Evolutionary conservation across 2,888 invertebrate genomes (phyloP).

Genomic region (Papilio gigon): DNA sequence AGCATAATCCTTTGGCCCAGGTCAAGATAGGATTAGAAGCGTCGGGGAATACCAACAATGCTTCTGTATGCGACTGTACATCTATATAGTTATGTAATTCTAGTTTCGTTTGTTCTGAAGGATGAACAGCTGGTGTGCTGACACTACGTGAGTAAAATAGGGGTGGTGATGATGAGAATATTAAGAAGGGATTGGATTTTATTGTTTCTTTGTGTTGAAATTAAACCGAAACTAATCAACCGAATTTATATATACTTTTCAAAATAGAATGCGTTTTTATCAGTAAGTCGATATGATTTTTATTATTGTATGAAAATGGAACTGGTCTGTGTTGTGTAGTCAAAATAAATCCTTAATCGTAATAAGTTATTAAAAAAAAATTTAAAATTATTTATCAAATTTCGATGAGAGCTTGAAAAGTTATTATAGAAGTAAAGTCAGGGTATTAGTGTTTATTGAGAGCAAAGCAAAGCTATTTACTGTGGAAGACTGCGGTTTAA

Average conservation of each 20-base stretch:
- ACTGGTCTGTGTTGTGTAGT: too few species aligned
- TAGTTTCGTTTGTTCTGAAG: constrained; percentile 2
- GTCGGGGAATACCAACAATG: constrained; percentile 8
- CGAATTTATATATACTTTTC: not conserved
- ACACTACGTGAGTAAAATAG: too few species aligned
- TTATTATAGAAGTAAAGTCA: not conserved
- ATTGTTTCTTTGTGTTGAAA: too few species aligned
- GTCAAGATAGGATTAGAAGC: constrained; percentile 14
- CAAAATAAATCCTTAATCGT: too few species aligned
- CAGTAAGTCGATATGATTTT: too few species aligned
- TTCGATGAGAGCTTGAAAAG: not conserved
- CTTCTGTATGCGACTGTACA: not conserved
- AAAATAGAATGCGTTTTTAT: too few species aligned
- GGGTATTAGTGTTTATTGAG: constrained; percentile 10
- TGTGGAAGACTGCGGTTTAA: not conserved
- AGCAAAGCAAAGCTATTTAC: constrained; percentile 3
- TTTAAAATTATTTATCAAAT: not conserved
- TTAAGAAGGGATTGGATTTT: too few species aligned
- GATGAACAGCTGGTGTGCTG: too few species aligned
- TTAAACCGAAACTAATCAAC: too few species aligned
- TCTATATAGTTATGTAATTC: not conserved
- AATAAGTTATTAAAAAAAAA: too few species aligned
- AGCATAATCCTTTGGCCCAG: not conserved
- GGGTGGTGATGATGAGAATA: too few species aligned
- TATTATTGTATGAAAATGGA: too few species aligned